Evolutionary conservation across 1,140 invertebrate species (phyloP).

Genomic region (Philaenus spumarius): DNA sequence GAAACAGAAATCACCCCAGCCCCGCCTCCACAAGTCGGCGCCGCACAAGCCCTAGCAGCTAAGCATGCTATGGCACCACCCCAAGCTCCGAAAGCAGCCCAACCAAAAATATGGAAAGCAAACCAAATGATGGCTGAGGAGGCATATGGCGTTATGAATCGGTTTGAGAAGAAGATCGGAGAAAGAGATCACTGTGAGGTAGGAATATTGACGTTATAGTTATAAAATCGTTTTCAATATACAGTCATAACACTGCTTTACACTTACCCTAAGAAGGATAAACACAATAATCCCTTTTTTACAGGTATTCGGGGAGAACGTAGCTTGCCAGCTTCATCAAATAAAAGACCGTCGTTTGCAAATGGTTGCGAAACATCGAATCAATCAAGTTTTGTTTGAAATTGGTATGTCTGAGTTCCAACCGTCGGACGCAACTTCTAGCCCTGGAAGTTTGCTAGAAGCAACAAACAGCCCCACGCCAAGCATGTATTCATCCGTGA

Average conservation of each 20-base stretch:
- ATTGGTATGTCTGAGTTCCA: constrained; percentile 4
- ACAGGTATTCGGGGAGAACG: constrained; percentile 1
- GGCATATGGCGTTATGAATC: not conserved
- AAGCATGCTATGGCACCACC: not conserved
- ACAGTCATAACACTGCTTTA: too few species aligned
- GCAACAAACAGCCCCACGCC: not conserved
- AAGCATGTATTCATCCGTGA: not conserved
- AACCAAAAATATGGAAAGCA: not conserved
- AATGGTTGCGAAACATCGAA: constrained; percentile 9
- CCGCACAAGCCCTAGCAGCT: not conserved
- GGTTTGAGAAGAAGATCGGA: not conserved
- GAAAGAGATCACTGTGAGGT: not conserved
- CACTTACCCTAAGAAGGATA: constrained; percentile 1
- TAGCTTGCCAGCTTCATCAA: constrained; percentile 8
- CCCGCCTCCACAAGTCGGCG: not conserved
- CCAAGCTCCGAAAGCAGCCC: not conserved
- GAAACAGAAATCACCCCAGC: not conserved
- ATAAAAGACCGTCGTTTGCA: constrained; percentile 1
- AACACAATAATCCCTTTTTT: not conserved
- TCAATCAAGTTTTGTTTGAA: too few species aligned
- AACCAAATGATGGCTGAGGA: not conserved
- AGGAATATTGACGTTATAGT: not conserved
- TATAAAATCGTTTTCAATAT: not conserved
- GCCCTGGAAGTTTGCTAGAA: not conserved
- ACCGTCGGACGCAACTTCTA: not conserved